These are phyloP conservation scores for Rhopilema esculentum DNA, from an alignment of 30 jellyfish, hydroid and myxozoan species.

Conservation along the genomic window DNA sequence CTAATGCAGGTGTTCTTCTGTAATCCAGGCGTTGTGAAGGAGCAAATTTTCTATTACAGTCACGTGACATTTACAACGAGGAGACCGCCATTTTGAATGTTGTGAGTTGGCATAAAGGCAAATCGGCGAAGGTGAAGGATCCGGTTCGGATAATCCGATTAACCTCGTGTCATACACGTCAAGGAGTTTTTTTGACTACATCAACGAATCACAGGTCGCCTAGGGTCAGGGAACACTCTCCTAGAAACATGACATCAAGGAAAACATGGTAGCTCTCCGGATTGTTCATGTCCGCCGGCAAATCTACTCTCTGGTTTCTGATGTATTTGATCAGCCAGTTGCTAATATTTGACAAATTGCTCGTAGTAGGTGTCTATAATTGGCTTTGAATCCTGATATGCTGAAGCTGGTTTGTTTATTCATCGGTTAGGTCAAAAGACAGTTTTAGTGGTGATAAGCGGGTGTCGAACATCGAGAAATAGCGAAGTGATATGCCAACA, in stretches of 20 bases:
- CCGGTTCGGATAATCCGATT: background rate
- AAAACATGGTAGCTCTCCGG: too few species aligned
- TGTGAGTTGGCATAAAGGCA: background rate
- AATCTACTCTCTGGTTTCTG: too few species aligned
- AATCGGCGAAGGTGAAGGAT: background rate
- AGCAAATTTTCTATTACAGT: background rate
- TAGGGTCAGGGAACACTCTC: too few species aligned
- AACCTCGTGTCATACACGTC: background rate
- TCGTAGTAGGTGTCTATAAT: too few species aligned
- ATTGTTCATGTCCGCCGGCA: too few species aligned
- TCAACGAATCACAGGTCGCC: too few species aligned
- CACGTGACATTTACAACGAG: background rate
- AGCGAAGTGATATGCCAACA: slow-evolving; percentile 48
- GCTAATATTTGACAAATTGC: too few species aligned
- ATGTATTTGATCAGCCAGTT: too few species aligned
- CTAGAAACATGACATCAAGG: too few species aligned
- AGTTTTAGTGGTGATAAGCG: background rate
- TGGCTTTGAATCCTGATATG: background rate
- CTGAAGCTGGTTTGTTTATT: background rate
- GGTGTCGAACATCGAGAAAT: background rate
- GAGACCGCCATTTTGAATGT: background rate
- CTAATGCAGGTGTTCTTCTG: background rate
- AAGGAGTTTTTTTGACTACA: too few species aligned
- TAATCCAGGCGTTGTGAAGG: background rate
- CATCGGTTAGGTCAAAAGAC: background rate